These are phyloP conservation scores for Rhipidura dahli DNA, from an alignment of 2,113 vertebrate genomes.

Conservation along the genomic window DNA sequence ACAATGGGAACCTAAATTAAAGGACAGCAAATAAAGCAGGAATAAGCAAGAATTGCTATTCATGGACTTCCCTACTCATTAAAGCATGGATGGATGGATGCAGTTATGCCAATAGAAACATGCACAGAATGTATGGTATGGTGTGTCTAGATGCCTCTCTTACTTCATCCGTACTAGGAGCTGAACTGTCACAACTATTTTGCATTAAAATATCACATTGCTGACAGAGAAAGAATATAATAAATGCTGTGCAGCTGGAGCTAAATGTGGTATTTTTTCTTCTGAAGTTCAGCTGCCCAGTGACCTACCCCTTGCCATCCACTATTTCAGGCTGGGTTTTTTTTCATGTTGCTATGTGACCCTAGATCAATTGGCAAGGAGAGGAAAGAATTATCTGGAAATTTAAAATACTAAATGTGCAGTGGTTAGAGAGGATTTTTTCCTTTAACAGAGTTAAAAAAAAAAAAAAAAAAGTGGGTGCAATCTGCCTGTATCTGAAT, in stretches of 20 bases:
- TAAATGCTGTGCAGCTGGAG: background rate
- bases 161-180: background rate
- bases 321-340: background rate
- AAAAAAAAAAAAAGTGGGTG: background rate
- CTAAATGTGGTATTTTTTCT: background rate
- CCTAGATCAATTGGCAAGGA: background rate
- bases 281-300: background rate
- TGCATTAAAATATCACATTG: background rate
- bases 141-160: background rate
- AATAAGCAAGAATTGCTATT: slow-evolving; percentile 15
- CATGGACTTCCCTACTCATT: background rate
- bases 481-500: slow-evolving; percentile 39
- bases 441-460: background rate
- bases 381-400: slow-evolving; percentile 1
- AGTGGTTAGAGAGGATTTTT: slow-evolving; percentile 9
- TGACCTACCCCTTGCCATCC: background rate
- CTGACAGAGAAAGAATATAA: background rate
- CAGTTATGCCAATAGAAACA: background rate
- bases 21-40: background rate
- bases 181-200: background rate
- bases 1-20: slow-evolving; percentile 39
- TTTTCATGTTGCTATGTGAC: background rate
- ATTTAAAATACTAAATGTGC: slow-evolving; percentile 28
- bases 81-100: background rate
- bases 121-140: background rate